Base-by-base conservation (phyloP, 1,140 invertebrate species). In the Eumaeus atala region DNA sequence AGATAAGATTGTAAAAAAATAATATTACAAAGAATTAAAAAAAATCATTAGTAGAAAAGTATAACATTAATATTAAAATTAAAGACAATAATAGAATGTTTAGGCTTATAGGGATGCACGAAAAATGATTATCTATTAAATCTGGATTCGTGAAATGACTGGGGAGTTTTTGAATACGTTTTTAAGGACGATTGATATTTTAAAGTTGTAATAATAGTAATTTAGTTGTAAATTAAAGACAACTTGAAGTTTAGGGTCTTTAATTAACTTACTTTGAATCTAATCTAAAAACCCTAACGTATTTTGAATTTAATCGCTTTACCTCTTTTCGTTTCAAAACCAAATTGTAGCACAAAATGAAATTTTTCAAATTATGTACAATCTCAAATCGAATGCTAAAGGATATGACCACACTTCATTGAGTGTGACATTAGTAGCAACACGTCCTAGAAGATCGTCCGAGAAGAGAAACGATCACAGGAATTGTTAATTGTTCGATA, bases 21-120 rank as follows among this genome's bases (percentile, higher is more conserved):
- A 21, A 17, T 61, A 60, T 36, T 64, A 64, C 17, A 60, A 61
- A 38, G n/a, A 33, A n/a, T 38, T 64, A 42, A 64, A 60, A 56
- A 42, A 64, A 60, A 56, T 36, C 33, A n/a, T 18, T 60, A 18
- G 58, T 60, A 0, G 21, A 7, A 0, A 35, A 14, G 0, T 10
- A 51, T 40, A 18, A 51, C 8, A 37, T 37, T 37, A 37, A 37
- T 37, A 37, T 5, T 10, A 37, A 37, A 10, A 37, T n/a, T 37
- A 37, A 37, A 37, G 11, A 9, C n/a, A n/a, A n/a, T n/a, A n/a
- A n/a, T n/a, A n/a, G n/a, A n/a, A n/a, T n/a, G n/a, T n/a, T n/a
- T n/a, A n/a, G n/a, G n/a, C n/a, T n/a, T n/a, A n/a, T n/a, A n/a
- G n/a, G n/a, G n/a, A n/a, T n/a, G n/a, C n/a, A n/a, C n/a, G n/a